These are phyloP conservation scores for Aegypius monachus DNA, from an alignment of 2,113 vertebrate species.

Conservation along the genomic window DNA sequence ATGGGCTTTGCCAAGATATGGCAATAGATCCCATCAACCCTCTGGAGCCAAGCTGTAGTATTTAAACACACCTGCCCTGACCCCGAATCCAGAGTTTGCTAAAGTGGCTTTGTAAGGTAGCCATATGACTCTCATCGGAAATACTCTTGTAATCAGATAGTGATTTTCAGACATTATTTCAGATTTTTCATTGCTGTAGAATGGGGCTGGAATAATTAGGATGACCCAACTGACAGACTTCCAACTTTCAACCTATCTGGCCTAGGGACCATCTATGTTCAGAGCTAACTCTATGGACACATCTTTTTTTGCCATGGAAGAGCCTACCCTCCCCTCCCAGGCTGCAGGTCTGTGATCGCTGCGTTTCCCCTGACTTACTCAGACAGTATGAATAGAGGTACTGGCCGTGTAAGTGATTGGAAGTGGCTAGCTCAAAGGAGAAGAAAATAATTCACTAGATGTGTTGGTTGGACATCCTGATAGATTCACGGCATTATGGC, in stretches of 20 bases:
- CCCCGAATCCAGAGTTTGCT: background rate
- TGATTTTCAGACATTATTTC: background rate
- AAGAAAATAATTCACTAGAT: background rate
- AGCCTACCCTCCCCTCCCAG: background rate
- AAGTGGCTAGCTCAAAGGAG: background rate
- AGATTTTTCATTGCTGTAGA: background rate
- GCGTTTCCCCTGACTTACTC: background rate
- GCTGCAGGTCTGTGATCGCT: background rate
- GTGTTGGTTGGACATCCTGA: background rate
- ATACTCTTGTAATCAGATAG: background rate
- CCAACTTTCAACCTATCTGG: background rate
- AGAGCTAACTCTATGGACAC: background rate
- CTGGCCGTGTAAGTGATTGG: background rate
- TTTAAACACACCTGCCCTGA: background rate
- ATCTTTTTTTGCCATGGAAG: background rate
- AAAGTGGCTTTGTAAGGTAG: background rate
- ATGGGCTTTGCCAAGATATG: background rate
- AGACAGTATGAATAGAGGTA: background rate
- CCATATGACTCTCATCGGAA: background rate
- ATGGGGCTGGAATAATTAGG: background rate
- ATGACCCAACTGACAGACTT: background rate
- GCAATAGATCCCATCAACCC: background rate
- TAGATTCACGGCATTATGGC: background rate
- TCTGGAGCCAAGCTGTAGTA: background rate
- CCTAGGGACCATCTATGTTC: background rate